phyloP scores from a whole-genome alignment of 2,888 invertebrate genomes.

The Chymomyza amoena region DNA sequence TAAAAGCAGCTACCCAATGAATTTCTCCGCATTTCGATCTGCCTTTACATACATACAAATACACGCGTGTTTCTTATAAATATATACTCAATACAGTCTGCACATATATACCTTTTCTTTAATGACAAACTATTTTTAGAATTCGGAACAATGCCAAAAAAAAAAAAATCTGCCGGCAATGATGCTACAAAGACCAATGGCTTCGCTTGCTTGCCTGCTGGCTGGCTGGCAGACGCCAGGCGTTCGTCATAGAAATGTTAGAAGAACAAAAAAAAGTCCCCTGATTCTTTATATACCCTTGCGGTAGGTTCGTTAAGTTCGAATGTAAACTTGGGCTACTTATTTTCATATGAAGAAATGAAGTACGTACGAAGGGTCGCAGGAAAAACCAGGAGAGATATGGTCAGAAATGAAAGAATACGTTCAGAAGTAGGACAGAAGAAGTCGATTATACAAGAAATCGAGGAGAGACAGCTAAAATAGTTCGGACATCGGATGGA shows the following conservation, averaged over 20 bases:
- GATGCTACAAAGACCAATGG: slow-evolving; percentile 29
- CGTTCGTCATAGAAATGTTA: not conserved
- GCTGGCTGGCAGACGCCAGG: not conserved
- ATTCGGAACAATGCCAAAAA: slow-evolving; percentile 74
- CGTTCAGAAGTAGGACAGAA: too few species aligned
- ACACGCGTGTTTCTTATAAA: slow-evolving; percentile 3
- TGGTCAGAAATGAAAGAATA: too few species aligned
- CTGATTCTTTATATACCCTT: not conserved
- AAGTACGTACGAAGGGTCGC: too few species aligned
- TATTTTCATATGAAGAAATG: too few species aligned
- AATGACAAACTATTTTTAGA: slow-evolving; percentile 74
- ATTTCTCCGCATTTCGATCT: slow-evolving; percentile 40
- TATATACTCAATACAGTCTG: not conserved
- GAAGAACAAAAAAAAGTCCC: not conserved
- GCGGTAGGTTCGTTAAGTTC: not conserved
- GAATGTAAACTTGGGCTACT: not conserved
- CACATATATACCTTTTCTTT: slow-evolving; percentile 52
- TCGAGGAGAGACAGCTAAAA: too few species aligned
- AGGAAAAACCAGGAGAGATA: too few species aligned
- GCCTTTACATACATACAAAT: slow-evolving; percentile 30
- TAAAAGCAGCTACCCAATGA: slow-evolving; percentile 9
- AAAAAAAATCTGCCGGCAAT: slow-evolving; percentile 59
- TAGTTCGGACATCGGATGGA: too few species aligned
- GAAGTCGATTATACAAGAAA: too few species aligned
- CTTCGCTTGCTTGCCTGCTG: slow-evolving; percentile 9